Evolutionary conservation across 2,113 vertebrate species (phyloP), one percentile per base, ranked within the genome.

Genomic region (Diphyllodes magnificus): DNA sequence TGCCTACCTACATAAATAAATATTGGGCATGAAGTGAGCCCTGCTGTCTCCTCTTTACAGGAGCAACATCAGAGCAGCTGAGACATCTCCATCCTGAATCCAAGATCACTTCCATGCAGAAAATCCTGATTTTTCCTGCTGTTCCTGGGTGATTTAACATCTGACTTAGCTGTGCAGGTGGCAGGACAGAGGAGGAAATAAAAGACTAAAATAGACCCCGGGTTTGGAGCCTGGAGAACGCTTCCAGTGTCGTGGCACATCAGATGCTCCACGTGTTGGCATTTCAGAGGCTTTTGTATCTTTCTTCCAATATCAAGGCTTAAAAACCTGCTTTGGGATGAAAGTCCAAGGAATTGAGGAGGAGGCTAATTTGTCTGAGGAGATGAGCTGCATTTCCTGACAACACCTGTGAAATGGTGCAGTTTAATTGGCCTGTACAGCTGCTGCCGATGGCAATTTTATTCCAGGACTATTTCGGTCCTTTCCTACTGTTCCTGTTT

Each of bases 371-470:
- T 88, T 93, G 54, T 93, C 69, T 71, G 92, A 81, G 75, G 84
- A 64, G 42, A 39, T 60, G 72, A 65, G 37, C 27, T 13, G 56
- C 71, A 37, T 92, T 95, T 89, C 89, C 73, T 65, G 86, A 71
- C 82, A 89, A 51, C 81, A 96, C 88, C 88, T 96, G 89, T 61
- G 69, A 85, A 70, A 71, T 31, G 27, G 40, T 75, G 31, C 69
- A 50, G 68, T 94, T 96, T 93, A 96, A 94, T 79, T 86, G 71
- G 60, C 80, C 89, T 50, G 45, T 63, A 63, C 84, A 95, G 91
- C 89, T 93, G 95, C 90, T 2, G 15, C 44, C 72, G 49, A 7
- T 18, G 69, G 51, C 39, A 65, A 33, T 90, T 95, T 94, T 45
- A 91, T 95, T 89, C 68, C 80, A 92, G 60, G 19, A 44, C 61